Conservation (phyloP, 2,797 vertebrate genomes). For the Aldrovandia affinis region DNA sequence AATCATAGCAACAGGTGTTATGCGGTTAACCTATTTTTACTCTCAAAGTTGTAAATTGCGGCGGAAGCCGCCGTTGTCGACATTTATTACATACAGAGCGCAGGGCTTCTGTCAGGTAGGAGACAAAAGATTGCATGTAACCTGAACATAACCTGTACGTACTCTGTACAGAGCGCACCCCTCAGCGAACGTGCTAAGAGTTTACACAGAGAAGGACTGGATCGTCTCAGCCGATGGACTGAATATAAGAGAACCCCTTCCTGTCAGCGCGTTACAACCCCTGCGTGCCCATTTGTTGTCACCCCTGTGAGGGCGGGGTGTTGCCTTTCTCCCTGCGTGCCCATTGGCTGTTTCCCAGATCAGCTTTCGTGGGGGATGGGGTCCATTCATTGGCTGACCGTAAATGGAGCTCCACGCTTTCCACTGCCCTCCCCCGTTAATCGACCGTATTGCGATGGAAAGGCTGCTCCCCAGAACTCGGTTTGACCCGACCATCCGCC, state of each 20-base stretch:
- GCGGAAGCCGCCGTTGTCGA: slow-evolving; percentile 41
- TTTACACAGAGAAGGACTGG: not conserved
- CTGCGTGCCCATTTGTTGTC: not conserved
- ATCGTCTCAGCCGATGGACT: not conserved
- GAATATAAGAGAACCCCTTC: not conserved
- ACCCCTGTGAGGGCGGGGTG: not conserved
- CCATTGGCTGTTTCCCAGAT: not conserved
- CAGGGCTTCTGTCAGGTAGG: not conserved
- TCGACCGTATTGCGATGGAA: not conserved
- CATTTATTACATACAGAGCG: slow-evolving; percentile 12
- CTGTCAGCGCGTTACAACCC: not conserved
- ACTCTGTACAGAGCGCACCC: not conserved
- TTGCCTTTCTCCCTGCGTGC: not conserved
- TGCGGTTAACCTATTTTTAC: slow-evolving; percentile 63
- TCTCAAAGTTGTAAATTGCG: slow-evolving; percentile 64
- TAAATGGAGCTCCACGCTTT: not conserved
- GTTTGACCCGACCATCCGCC: not conserved
- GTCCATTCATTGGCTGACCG: not conserved
- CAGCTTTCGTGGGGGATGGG: no score
- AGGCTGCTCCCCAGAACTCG: not conserved
- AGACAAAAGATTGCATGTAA: not conserved
- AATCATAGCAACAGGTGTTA: slow-evolving; percentile 69
- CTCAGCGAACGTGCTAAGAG: slow-evolving; percentile 4
- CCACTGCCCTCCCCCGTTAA: not conserved
- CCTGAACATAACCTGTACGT: not conserved